A percentile compares a stretch with the other conserved stretches of the same genome.
These are phyloP conservation scores for Microctonus aethiopoides DNA, from an alignment of 2,888 invertebrate genomes.

Conservation along the genomic window DNA sequence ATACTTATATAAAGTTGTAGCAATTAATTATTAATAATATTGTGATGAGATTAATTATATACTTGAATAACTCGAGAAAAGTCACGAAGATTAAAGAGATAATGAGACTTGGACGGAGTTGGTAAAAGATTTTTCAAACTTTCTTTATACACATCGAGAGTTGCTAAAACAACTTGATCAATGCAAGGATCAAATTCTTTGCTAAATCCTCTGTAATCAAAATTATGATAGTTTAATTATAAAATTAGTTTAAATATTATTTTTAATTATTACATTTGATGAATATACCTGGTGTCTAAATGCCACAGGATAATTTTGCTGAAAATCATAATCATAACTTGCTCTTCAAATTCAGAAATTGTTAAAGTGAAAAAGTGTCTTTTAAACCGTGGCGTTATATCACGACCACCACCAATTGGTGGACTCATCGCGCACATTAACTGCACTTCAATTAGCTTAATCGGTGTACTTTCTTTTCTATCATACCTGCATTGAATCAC, in stretches of 20 bases:
- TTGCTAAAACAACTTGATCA: slow-evolving; percentile 87
- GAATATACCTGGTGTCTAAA: slow-evolving; percentile 83
- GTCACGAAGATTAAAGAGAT: slow-evolving; percentile 93
- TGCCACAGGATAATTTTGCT: slow-evolving; percentile 94
- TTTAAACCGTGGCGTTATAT: slow-evolving; percentile 85
- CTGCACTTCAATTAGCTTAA: slow-evolving; percentile 83
- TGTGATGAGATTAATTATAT: too few species aligned
- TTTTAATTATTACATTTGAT: background rate
- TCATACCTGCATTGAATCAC: slow-evolving; percentile 71
- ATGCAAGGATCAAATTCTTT: slow-evolving; percentile 95
- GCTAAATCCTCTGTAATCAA: slow-evolving; percentile 77
- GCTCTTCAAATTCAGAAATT: slow-evolving; percentile 91
- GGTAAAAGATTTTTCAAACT: slow-evolving; percentile 86
- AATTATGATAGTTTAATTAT: background rate
- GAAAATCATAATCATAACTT: slow-evolving; percentile 85
- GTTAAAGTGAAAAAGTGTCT: slow-evolving; percentile 87
- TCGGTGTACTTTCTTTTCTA: slow-evolving; percentile 80
- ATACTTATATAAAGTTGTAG: background rate
- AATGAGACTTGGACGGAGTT: slow-evolving; percentile 93
- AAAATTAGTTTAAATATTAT: background rate
- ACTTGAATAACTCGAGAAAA: slow-evolving; percentile 92
- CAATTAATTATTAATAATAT: background rate
- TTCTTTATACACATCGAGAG: slow-evolving; percentile 86
- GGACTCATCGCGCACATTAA: slow-evolving; percentile 85
- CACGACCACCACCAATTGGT: slow-evolving; percentile 84